Evolutionary conservation across 1,140 invertebrate species (phyloP).

Genomic region (Caenorhabditis elegans): DNA sequence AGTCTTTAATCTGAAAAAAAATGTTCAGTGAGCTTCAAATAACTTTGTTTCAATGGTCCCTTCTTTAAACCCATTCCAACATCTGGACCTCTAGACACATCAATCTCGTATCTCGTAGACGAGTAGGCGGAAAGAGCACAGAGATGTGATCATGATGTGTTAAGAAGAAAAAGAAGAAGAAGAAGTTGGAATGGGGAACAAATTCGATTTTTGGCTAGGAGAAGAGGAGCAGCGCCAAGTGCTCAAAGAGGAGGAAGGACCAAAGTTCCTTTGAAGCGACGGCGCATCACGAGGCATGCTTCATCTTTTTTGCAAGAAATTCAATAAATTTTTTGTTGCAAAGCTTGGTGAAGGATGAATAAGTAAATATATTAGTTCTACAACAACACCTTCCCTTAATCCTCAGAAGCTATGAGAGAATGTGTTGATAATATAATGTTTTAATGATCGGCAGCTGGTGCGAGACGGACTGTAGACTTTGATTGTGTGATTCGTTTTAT

Average conservation of each 20-base stretch:
- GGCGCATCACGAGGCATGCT: not conserved
- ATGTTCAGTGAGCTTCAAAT: not conserved
- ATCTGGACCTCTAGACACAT: not conserved
- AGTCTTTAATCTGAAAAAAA: not conserved
- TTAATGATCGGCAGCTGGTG: no score
- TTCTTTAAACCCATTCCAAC: not conserved
- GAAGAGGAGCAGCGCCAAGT: not conserved
- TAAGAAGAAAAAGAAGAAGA: not conserved
- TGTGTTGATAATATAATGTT: no score
- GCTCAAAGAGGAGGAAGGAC: not conserved
- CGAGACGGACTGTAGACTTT: no score
- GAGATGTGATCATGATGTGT: not conserved
- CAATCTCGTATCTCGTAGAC: not conserved
- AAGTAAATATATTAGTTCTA: no score
- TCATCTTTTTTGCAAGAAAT: not conserved
- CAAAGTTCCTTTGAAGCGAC: constrained; percentile 1
- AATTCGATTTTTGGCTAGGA: constrained; percentile 17
- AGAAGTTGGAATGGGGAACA: not conserved
- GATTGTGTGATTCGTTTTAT: no score
- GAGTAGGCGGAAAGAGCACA: not conserved
- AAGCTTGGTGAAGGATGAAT: no score
- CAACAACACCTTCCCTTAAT: no score
- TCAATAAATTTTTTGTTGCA: not conserved
- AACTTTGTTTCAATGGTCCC: not conserved
- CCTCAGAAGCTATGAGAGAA: no score